Percentiles rank a stretch among this genome's conserved stretches.
These are phyloP conservation scores for Eospalax fontanierii DNA, from an alignment of 2,797 vertebrate genomes.

Conservation along the genomic window DNA sequence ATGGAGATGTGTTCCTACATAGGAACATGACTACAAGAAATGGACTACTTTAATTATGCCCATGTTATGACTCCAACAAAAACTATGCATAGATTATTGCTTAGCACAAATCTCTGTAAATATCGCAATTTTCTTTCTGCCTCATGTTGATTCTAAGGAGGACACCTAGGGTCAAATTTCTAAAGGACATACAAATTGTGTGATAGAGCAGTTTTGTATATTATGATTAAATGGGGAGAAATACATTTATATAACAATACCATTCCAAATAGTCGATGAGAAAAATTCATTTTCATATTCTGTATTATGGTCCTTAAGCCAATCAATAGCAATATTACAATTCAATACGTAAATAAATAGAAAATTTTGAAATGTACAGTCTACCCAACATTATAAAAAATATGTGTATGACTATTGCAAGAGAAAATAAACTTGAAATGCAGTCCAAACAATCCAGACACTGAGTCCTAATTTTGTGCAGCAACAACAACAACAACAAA, in stretches of 20 bases:
- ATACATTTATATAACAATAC: background rate
- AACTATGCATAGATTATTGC: background rate
- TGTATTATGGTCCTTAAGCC: background rate
- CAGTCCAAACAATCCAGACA: background rate
- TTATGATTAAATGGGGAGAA: background rate
- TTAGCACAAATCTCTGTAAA: background rate
- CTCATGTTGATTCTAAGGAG: background rate
- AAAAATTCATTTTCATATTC: background rate
- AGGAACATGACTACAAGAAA: background rate
- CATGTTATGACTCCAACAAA: background rate
- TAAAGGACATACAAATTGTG: background rate
- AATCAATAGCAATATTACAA: background rate
- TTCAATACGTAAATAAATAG: background rate
- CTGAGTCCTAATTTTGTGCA: background rate
- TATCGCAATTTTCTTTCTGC: background rate
- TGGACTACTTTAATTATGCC: background rate
- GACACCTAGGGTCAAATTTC: background rate
- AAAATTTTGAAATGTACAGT: background rate
- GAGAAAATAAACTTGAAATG: background rate
- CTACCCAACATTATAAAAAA: background rate
- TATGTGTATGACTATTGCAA: background rate
- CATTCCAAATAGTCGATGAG: background rate
- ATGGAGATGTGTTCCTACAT: too few species aligned
- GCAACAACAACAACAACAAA: background rate
- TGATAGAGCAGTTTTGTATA: too few species aligned